Percentiles rank a stretch among this genome's conserved stretches.
Conservation (phyloP, 2,888 invertebrate species). For the Tenthredo distinguenda region DNA sequence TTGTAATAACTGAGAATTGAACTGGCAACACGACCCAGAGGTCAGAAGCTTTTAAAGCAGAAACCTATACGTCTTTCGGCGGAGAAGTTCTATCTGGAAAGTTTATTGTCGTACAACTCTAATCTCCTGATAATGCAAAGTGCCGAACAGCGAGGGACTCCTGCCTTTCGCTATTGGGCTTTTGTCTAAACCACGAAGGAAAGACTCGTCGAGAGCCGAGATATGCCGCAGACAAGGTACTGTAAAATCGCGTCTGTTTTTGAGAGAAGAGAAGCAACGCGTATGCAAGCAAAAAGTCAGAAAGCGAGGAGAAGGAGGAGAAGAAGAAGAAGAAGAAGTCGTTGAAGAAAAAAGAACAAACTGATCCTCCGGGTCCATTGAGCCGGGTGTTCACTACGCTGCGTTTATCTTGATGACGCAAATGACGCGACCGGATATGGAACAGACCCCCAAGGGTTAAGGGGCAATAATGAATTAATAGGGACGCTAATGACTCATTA, state of each 20-base stretch:
- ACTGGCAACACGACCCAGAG: background rate
- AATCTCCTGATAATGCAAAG: slow-evolving; percentile 21
- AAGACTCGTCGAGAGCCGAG: background rate
- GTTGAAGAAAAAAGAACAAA: background rate
- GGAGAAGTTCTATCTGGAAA: background rate
- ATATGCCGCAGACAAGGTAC: background rate
- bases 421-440: slow-evolving; percentile 67
- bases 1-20: background rate
- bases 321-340: background rate
- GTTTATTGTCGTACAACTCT: slow-evolving; percentile 15
- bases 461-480: slow-evolving; percentile 68
- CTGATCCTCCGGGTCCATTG: background rate
- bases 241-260: background rate
- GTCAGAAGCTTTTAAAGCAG: slow-evolving; percentile 10
- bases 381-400: slow-evolving; percentile 18
- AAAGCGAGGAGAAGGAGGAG: background rate
- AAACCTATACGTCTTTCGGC: slow-evolving; percentile 4
- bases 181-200: slow-evolving; percentile 20
- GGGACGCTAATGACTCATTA: slow-evolving; percentile 70
- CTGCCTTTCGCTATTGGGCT: background rate
- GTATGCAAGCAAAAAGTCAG: background rate
- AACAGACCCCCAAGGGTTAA: slow-evolving; percentile 72
- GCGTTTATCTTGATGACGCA: slow-evolving; percentile 51
- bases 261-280: background rate
- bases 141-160: background rate